Base-by-base conservation (phyloP, 1,140 invertebrate genomes). In the Trichonephila clavata region DNA sequence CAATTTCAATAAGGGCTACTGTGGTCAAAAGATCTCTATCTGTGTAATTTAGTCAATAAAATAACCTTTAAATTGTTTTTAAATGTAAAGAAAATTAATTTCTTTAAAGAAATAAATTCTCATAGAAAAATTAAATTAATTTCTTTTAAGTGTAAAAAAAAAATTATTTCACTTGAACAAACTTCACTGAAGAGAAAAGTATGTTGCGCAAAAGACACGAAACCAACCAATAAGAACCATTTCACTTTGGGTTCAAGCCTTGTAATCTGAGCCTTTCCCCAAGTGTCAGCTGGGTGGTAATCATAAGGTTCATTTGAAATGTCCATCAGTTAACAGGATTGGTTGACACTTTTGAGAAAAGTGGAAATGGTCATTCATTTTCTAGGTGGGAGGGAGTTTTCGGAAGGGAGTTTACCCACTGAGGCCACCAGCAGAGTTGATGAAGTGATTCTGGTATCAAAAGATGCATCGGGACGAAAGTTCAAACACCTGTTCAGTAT, bases 241-340 rank as follows among this genome's bases (percentile, higher is more conserved):
- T 59, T 8, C 43, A 27, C 50, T 50, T 21, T n/a, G 7, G 81
- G 14, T 5, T 0, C n/a, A 24, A 27, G 81, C 0, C 2, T 27
- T 27, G 59, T 65, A 63, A 63, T 14, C 14, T 1, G 60, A 87
- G 24, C 2, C 27, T 65, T 65, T 20, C 14, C 6, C 10, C 32
- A 39, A 84, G 50, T 57, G 83, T 60, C 43, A 84, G 50, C 18
- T 24, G 86, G 60, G 86, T 18, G 60, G 59, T 57, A 57, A 87
- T 63, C 27, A 87, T 24, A 87, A 87, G 86, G 86, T 87, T 87
- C 86, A 61, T 87, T 87, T 63, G 86, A 87, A 57, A 63, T 24
- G 86, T 63, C 86, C 59, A 14, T 87, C 86, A 87, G 18, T 20
- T 63, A 87, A 84, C 50, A 59, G n/a, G 83, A 60, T 84, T 60